Evolutionary conservation across 2,888 invertebrate genomes (phyloP).

Genomic region (Hoplodrina ambigua): DNA sequence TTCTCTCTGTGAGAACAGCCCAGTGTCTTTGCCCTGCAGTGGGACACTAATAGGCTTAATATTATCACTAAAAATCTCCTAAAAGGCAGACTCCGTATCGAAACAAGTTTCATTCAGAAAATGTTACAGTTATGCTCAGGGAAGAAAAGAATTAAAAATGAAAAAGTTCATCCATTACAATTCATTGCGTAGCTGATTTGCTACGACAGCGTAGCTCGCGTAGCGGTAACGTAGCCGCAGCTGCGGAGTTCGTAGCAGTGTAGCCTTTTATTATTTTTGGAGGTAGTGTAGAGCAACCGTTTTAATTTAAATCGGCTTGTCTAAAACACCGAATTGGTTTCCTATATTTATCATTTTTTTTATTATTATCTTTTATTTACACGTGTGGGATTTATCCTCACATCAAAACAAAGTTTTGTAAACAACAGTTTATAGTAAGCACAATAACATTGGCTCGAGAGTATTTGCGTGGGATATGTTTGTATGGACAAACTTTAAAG

Average conservation of each 20-base stretch:
- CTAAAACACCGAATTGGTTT: background rate
- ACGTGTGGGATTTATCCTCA: background rate
- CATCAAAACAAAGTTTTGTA: conserved; percentile 16
- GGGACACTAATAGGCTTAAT: no score
- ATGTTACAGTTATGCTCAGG: background rate
- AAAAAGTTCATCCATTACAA: background rate
- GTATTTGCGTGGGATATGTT: conserved; percentile 8
- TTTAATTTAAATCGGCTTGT: background rate
- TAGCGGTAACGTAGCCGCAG: background rate
- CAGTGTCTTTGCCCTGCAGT: no score
- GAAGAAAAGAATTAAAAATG: background rate
- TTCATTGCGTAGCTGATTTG: conserved; percentile 16
- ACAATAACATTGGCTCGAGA: background rate
- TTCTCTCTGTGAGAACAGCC: no score
- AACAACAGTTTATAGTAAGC: conserved; percentile 2
- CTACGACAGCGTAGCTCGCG: conserved; percentile 22
- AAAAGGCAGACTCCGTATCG: no score
- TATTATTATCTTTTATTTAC: background rate
- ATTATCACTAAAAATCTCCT: no score
- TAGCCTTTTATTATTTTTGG: background rate
- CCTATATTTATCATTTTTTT: background rate
- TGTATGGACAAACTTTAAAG: background rate
- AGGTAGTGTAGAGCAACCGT: background rate
- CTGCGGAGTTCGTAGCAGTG: background rate
- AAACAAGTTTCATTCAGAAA: no score